Evolutionary conservation across 35 echinoderm and acorn worm species (phyloP).

Genomic region (Anneissia japonica): DNA sequence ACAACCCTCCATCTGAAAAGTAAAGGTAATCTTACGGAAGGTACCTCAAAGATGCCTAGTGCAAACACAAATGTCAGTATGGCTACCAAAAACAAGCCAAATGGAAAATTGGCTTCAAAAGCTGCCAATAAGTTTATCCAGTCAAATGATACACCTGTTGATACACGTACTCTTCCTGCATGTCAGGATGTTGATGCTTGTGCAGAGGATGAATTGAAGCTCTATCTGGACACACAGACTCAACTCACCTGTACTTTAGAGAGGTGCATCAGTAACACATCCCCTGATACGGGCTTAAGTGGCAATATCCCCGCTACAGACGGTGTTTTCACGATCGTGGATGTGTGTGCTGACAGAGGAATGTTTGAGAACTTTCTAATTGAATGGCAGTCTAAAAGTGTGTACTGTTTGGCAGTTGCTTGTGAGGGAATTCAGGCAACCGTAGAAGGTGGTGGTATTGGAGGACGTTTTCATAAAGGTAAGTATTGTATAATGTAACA

Average conservation of each 20-base stretch:
- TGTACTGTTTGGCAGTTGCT: conserved; percentile 70
- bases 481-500: too few species aligned
- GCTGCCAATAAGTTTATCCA: neutral
- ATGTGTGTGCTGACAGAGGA: conserved; percentile 76
- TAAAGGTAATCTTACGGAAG: neutral
- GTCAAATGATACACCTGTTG: neutral
- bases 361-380: conserved; percentile 73
- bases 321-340: conserved; percentile 74
- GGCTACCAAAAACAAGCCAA: too few species aligned
- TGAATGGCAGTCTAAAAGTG: conserved; percentile 72
- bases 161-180: neutral
- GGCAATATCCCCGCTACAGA: conserved; percentile 13
- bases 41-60: neutral
- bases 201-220: neutral
- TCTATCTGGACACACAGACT: neutral
- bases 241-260: neutral
- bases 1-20: neutral
- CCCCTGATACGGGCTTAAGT: neutral
- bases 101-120: too few species aligned
- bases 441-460: conserved; percentile 73
- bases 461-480: conserved; percentile 76
- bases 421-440: conserved; percentile 64
- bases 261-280: neutral
- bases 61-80: too few species aligned
- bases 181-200: neutral